Base-by-base conservation (phyloP, 2,113 vertebrate genomes). In the Onychorhynchus coronatus region DNA sequence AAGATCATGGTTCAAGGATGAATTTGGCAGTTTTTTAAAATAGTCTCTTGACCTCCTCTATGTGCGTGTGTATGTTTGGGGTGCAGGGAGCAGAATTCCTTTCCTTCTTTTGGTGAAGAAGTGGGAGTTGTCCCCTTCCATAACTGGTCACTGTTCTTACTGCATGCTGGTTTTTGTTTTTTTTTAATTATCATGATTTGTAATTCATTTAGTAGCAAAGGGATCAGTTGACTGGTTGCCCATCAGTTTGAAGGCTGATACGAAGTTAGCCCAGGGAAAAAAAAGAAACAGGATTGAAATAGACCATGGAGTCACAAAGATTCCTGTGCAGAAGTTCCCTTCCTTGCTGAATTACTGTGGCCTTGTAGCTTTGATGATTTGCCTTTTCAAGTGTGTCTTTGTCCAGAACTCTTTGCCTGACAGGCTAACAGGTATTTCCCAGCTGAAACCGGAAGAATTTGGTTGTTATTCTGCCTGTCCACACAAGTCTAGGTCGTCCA, bases 1-100 rank as follows among this genome's bases (percentile, higher is more conserved):
- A 95, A 98, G 94, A 95, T 96, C 93, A 72, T 95, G 87, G 88
- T 93, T 97, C 95, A 96, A 94, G 95, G 95, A 96, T 96, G 92
- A 96, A 85, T 95, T 91, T 95, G 94, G 77, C 96, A 96, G 58
- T 95, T 96, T 95, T 91, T 96, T 95, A 86, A 88, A 63, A 52
- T 63, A 84, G 89, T 97, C 88, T 96, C 90, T 95, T 95, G 94
- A 96, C 92, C 74, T 94, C 93, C 87, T 96, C 85, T 95, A 78
- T 97, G 85, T 89, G 47, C 4, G 15, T 95, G 65, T 61, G 66
- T 72, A 74, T 94, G 84, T 93, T 96, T 95, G 96, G 73, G 95
- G 70, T 91, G 61, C 76, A 95, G 95, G 94, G 88, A 97, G 95
- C 91, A 93, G 71, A n/a, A 89, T 97, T 97, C 67, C 78, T 55